Conservation (phyloP, 2,113 vertebrate species). For the Thermophis baileyi region DNA sequence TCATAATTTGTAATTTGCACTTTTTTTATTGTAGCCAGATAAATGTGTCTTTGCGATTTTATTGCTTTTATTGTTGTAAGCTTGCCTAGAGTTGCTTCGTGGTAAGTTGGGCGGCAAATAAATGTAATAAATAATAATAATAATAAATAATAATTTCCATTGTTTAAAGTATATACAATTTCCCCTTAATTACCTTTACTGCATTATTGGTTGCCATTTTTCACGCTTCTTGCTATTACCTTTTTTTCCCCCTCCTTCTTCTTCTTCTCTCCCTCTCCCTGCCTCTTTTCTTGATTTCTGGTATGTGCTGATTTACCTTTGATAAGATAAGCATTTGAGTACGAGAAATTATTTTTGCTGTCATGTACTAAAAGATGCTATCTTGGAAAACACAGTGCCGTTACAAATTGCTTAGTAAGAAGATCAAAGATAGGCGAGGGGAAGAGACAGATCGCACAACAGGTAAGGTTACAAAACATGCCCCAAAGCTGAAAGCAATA, state of each 20-base stretch:
- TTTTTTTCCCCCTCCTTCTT: slow-evolving; percentile 26
- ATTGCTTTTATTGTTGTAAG: neutral
- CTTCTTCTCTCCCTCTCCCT: neutral
- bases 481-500: slow-evolving; percentile 38
- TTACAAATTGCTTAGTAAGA: slow-evolving; percentile 61
- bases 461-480: slow-evolving; percentile 52
- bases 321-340: slow-evolving; percentile 61
- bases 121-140: neutral
- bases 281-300: slow-evolving; percentile 41
- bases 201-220: slow-evolving; percentile 47
- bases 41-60: neutral
- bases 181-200: slow-evolving; percentile 56
- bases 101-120: neutral
- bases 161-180: slow-evolving; percentile 57
- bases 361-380: slow-evolving; percentile 62
- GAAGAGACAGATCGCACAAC: slow-evolving; percentile 43
- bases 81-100: neutral
- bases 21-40: neutral
- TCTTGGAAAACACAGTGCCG: slow-evolving; percentile 57
- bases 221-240: slow-evolving; percentile 26
- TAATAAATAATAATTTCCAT: slow-evolving; percentile 6
- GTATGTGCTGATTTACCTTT: slow-evolving; percentile 62
- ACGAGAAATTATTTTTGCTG: slow-evolving; percentile 63
- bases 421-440: slow-evolving; percentile 60
- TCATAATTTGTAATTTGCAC: neutral